Evolutionary conservation across 2,113 vertebrate species (phyloP), one percentile per base, ranked within the genome.

Genomic region (Xiphias gladius): DNA sequence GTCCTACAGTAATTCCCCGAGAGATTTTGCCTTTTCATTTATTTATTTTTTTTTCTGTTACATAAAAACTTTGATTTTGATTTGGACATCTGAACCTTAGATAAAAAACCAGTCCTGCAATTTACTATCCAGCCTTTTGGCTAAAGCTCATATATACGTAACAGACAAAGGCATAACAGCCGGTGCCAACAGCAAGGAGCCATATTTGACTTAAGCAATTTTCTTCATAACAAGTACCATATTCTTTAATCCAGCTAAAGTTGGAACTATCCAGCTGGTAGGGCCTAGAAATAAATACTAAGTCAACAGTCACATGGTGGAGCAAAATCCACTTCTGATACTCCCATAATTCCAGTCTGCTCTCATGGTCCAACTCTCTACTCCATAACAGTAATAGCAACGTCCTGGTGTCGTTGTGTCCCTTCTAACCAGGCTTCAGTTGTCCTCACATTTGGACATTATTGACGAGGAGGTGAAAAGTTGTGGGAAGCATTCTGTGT

Each of bases 241-340:
- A 83, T 78, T 87, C 82, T 76, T 76, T 20, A 86, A 86, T 89
- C 79, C 74, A 75, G 58, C 37, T 61, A 73, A 54, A 80, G 62
- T 20, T 58, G 28, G 77, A 72, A 22, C 28, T 13, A 72, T 81
- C 83, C 88, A 91, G 71, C 79, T 89, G 89, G 83, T 85, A 73
- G n/a, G 43, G 86, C 43, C 52, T 80, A 32, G 7, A 43, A 9
- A 54, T 55, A 82, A 86, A 55, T 64, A 17, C 78, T 61, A 13
- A 76, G 43, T 86, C 83, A 91, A 90, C 86, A 87, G 35, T 66
- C 24, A 4, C 4, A 5, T 77, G 77, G 64, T 13, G 10, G 30
- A 73, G 57, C 6, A 54, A 86, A 83, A 87, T 89, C 90, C 78
- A 57, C 72, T 66, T 63, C 68, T 69, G 74, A 83, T 83, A 11